phyloP scores from a whole-genome alignment of 2,888 invertebrate species.

The Orchestes rusci region DNA sequence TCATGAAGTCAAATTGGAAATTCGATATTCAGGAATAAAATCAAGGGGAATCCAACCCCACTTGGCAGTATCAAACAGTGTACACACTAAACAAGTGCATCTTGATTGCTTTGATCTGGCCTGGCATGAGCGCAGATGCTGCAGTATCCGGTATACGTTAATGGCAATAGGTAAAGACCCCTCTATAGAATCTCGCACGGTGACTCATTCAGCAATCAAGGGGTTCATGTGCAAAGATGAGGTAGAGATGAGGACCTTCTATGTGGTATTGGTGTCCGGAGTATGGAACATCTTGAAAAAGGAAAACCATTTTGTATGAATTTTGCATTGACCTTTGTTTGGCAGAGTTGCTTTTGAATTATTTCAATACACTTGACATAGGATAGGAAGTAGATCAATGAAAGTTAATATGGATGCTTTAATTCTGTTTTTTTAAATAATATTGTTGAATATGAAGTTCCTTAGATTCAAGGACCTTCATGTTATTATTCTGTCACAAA shows the following conservation, averaged over 20 bases:
- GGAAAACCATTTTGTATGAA: too few species aligned
- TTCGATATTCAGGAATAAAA: constrained; percentile 16
- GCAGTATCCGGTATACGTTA: constrained; percentile 43
- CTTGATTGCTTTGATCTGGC: constrained; percentile 45
- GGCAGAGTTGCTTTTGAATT: too few species aligned
- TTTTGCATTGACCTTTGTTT: too few species aligned
- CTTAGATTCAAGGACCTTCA: too few species aligned
- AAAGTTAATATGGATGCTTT: too few species aligned
- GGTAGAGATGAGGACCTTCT: too few species aligned
- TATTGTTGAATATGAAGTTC: too few species aligned
- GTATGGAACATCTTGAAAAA: too few species aligned
- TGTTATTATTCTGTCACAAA: too few species aligned
- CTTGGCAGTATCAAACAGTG: constrained; percentile 25
- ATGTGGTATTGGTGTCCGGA: constrained; percentile 18
- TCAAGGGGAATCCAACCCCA: constrained; percentile 13
- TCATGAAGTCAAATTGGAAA: constrained; percentile 18
- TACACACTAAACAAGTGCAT: constrained; percentile 43
- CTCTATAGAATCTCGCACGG: constrained; percentile 29
- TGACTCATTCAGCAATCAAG: constrained; percentile 44
- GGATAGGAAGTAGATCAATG: too few species aligned
- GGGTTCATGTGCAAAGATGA: constrained; percentile 29
- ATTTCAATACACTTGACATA: too few species aligned
- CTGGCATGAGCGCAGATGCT: constrained; percentile 42
- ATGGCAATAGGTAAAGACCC: constrained; percentile 37
- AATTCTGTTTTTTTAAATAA: too few species aligned